Evolutionary conservation across 2,113 vertebrate genomes (phyloP).

Genomic region (Oriolus oriolus): DNA sequence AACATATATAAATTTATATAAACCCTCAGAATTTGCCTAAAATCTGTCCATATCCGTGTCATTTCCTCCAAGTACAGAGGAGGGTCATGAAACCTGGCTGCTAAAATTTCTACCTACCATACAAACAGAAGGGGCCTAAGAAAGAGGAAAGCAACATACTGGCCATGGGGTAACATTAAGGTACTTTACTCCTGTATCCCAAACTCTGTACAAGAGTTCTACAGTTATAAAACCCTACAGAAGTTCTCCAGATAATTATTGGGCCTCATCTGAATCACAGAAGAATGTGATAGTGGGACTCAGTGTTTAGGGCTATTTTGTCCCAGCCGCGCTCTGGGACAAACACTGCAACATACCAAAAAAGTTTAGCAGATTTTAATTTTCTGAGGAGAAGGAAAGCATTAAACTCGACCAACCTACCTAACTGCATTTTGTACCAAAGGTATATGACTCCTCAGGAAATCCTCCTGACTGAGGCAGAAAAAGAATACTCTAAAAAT

Average conservation of each 20-base stretch:
- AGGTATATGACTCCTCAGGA: neutral
- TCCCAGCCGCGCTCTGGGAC: neutral
- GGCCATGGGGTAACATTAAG: neutral
- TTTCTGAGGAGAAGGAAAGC: neutral
- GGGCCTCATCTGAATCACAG: neutral
- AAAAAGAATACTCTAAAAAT: neutral
- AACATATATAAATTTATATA: neutral
- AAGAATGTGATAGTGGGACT: neutral
- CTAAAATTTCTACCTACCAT: neutral
- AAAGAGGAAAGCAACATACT: neutral
- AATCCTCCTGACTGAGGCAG: neutral
- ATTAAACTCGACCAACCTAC: neutral
- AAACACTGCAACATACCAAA: neutral
- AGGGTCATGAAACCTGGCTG: neutral
- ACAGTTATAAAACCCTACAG: neutral
- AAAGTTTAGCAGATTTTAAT: neutral
- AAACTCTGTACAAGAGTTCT: neutral
- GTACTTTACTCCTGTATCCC: neutral
- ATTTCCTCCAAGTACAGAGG: neutral
- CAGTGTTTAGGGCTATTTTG: neutral
- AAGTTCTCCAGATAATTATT: neutral
- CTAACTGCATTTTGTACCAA: neutral
- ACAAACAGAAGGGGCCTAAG: neutral
- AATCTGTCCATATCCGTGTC: neutral
- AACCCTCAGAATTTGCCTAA: neutral